Evolutionary conservation across 2,888 invertebrate genomes (phyloP).

Genomic region (Kuschelorhynchus macadamiae): DNA sequence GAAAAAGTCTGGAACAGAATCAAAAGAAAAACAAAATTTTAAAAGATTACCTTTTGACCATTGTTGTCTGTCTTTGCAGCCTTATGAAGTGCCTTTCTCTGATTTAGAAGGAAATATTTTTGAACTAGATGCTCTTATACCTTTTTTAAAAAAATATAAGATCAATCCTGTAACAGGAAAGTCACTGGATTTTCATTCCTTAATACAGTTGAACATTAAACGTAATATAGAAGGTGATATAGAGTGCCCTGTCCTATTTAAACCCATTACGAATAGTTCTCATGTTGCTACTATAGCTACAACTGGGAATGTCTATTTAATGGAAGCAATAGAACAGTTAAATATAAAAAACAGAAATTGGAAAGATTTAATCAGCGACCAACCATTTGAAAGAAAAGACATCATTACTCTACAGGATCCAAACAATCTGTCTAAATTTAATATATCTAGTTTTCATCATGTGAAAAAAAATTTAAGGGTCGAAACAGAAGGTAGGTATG

Average conservation of each 20-base stretch:
- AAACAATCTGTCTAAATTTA: slow-evolving; percentile 90
- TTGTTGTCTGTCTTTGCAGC: slow-evolving; percentile 92
- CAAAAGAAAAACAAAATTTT: slow-evolving; percentile 85
- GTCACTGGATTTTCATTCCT: slow-evolving; percentile 84
- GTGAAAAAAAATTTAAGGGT: slow-evolving; percentile 91
- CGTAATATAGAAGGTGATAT: slow-evolving; percentile 87
- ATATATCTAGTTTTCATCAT: slow-evolving; percentile 94
- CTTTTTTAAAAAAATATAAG: slow-evolving; percentile 92
- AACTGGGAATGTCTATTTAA: slow-evolving; percentile 96
- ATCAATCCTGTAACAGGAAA: slow-evolving; percentile 95
- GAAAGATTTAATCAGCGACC: slow-evolving; percentile 93
- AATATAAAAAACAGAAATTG: slow-evolving; percentile 96
- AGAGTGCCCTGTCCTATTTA: slow-evolving; percentile 95
- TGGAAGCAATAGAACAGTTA: slow-evolving; percentile 95
- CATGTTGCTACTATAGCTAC: slow-evolving; percentile 91
- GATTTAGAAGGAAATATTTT: slow-evolving; percentile 93
- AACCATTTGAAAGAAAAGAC: slow-evolving; percentile 89
- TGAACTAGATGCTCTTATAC: slow-evolving; percentile 88
- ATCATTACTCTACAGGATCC: slow-evolving; percentile 95
- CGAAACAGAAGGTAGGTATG: slow-evolving; percentile 82
- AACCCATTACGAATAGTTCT: slow-evolving; percentile 92
- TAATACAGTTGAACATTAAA: slow-evolving; percentile 89
- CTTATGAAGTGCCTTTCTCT: slow-evolving; percentile 93
- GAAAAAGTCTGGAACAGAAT: slow-evolving; percentile 75
- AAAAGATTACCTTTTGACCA: slow-evolving; percentile 93